Conservation (phyloP, 2,888 invertebrate species). For the Uropetala carovei region DNA sequence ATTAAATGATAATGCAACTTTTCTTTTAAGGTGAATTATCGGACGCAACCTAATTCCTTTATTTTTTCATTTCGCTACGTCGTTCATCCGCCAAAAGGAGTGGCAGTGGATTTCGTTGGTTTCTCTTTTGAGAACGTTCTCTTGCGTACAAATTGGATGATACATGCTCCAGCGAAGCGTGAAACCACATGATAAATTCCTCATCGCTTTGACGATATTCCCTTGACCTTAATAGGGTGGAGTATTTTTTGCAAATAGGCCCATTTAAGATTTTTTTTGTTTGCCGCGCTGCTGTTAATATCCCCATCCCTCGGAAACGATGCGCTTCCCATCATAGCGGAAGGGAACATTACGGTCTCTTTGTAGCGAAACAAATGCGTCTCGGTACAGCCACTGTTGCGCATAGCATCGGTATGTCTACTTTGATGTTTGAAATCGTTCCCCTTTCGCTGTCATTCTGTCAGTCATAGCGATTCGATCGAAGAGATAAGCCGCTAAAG, state of each 20-base stretch:
- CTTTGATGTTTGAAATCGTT: too few relatives aligned
- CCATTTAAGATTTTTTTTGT: too few relatives aligned
- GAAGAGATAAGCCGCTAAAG: too few relatives aligned
- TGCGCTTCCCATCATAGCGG: too few relatives aligned
- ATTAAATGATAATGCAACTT: not conserved
- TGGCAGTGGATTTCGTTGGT: not conserved
- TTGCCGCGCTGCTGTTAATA: too few relatives aligned
- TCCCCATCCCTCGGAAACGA: too few relatives aligned
- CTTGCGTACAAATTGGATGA: conserved; percentile 19
- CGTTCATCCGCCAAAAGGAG: not conserved
- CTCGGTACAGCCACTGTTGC: too few relatives aligned
- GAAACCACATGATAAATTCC: conserved; percentile 52
- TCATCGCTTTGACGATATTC: conserved; percentile 4
- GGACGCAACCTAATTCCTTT: not conserved
- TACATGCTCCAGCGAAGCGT: conserved; percentile 52
- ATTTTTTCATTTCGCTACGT: not conserved
- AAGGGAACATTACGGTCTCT: too few relatives aligned
- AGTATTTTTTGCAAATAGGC: conserved; percentile 14
- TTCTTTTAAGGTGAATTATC: not conserved
- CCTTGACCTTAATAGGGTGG: conserved; percentile 43
- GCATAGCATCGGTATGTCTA: too few relatives aligned
- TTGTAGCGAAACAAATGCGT: too few relatives aligned
- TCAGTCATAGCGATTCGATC: too few relatives aligned
- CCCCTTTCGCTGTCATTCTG: too few relatives aligned
- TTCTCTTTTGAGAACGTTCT: conserved; percentile 5